Evolutionary conservation across 2,797 vertebrate species (phyloP).

Genomic region (Calcarius lapponicus): DNA sequence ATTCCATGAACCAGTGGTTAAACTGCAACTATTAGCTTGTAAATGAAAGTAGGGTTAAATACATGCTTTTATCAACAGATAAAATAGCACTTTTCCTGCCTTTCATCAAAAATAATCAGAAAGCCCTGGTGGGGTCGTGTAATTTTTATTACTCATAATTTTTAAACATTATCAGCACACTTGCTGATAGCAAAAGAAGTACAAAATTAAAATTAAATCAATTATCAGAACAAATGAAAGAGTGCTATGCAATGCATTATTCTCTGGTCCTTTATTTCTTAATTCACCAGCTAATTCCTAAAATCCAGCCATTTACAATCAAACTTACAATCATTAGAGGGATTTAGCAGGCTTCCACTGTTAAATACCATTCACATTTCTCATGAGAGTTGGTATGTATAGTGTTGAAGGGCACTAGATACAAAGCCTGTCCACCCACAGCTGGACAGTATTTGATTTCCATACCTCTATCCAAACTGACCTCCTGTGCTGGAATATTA

Average conservation of each 20-base stretch:
- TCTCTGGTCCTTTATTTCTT: neutral
- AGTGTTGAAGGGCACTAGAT: conserved; percentile 7
- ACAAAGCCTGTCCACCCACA: conserved; percentile 13
- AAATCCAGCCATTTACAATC: conserved; percentile 36
- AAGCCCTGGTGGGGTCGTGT: neutral
- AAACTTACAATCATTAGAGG: conserved; percentile 10
- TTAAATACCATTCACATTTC: conserved; percentile 28
- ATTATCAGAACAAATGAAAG: conserved; percentile 29
- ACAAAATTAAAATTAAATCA: conserved; percentile 35
- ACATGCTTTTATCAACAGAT: neutral
- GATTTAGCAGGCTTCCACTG: conserved; percentile 8
- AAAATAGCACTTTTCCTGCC: conserved; percentile 40
- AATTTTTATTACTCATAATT: neutral
- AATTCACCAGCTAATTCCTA: conserved; percentile 16
- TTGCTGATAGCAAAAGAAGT: conserved; percentile 14
- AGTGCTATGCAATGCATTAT: neutral
- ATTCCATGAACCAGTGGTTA: neutral
- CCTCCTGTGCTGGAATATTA: conserved; percentile 45
- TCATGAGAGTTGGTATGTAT: conserved; percentile 3
- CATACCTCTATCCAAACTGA: conserved; percentile 40
- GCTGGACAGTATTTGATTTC: conserved; percentile 49
- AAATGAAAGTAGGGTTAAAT: conserved; percentile 18
- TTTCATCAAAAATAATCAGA: conserved; percentile 36
- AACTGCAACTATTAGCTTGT: neutral
- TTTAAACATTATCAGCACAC: neutral